A percentile compares a stretch with the other conserved stretches of the same genome.
phyloP scores from a whole-genome alignment of 35 echinoderm and acorn worm species.

The Anneissia japonica region DNA sequence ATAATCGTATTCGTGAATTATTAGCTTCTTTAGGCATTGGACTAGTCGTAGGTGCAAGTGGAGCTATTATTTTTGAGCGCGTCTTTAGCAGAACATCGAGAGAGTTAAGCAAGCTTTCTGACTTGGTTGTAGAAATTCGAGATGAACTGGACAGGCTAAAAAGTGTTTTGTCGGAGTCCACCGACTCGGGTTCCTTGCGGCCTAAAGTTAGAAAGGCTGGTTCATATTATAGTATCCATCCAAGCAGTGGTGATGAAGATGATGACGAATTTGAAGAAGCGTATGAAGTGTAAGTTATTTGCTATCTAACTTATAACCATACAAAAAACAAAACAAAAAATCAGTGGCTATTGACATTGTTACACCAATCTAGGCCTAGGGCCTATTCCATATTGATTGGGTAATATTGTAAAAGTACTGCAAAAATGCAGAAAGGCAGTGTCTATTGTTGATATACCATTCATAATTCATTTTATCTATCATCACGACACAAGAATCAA shows the following conservation, averaged over 20 bases:
- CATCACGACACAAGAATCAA: too few relatives aligned
- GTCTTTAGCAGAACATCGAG: not conserved
- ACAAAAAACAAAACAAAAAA: too few relatives aligned
- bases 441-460: too few relatives aligned
- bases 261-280: constrained; percentile 55
- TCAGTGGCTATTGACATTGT: too few relatives aligned
- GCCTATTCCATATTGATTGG: too few relatives aligned
- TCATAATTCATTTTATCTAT: too few relatives aligned
- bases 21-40: constrained; percentile 54
- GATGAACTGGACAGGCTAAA: not conserved
- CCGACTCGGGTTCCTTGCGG: not conserved
- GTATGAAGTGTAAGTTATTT: constrained; percentile 10
- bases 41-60: constrained; percentile 48
- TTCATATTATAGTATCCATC: constrained; percentile 33
- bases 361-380: too few relatives aligned
- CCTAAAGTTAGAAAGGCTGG: not conserved
- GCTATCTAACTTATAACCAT: too few relatives aligned
- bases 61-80: constrained; percentile 25
- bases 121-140: not conserved
- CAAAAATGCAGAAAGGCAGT: too few relatives aligned
- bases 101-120: not conserved
- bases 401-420: too few relatives aligned
- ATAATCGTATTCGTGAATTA: not conserved
- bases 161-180: not conserved
- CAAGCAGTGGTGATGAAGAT: constrained; percentile 44